Evolutionary conservation across 2,797 vertebrate genomes (phyloP).

Genomic region (Mus minutoides): DNA sequence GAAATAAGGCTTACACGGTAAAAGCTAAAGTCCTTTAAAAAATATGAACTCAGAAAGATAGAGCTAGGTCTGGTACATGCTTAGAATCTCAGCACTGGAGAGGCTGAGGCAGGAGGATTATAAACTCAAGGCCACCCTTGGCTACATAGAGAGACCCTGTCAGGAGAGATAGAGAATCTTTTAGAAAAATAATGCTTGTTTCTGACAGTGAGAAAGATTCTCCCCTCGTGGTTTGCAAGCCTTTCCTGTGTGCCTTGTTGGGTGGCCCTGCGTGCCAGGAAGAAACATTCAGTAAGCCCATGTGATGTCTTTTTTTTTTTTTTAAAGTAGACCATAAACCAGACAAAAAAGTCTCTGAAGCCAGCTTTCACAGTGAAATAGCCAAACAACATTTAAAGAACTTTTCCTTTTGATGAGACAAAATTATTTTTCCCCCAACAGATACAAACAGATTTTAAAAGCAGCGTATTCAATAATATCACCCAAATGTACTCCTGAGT

Average conservation of each 20-base stretch:
- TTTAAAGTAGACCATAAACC: conserved; percentile 1
- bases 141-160: not conserved
- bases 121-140: not conserved
- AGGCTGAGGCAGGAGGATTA: not conserved
- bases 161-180: not conserved
- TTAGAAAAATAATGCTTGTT: not conserved
- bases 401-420: conserved; percentile 58
- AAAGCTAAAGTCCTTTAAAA: not conserved
- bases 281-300: not conserved
- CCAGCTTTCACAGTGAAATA: conserved; percentile 59
- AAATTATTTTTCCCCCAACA: conserved; percentile 1
- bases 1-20: not conserved
- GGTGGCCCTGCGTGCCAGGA: conserved; percentile 2
- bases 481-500: conserved; percentile 73
- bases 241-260: not conserved
- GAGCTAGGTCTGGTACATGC: not conserved
- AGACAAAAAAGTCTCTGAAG: conserved; percentile 69
- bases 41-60: not conserved
- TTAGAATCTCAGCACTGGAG: not conserved
- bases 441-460: conserved; percentile 75
- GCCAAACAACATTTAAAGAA: conserved; percentile 81
- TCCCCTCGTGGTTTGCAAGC: not conserved
- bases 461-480: conserved; percentile 66
- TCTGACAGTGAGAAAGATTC: not conserved
- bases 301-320: not conserved